Conservation (phyloP, 2,113 vertebrate species). For the Solea senegalensis region DNA sequence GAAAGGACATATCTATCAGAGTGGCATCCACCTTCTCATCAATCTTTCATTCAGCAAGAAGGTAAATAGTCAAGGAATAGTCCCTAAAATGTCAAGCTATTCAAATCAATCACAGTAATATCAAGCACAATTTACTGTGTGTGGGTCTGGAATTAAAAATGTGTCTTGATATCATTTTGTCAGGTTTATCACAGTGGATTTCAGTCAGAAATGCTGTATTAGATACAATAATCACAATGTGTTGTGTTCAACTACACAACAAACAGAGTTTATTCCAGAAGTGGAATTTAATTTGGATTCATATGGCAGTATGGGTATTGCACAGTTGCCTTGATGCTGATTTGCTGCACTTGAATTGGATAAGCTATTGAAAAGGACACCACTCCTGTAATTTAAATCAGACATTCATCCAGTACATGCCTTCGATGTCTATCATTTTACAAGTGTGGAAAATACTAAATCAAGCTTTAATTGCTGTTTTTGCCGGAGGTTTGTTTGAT, state of each 20-base stretch:
- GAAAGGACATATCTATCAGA: not conserved
- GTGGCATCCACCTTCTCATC: not conserved
- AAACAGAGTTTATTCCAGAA: conserved; percentile 1
- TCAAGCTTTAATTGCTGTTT: conserved; percentile 17
- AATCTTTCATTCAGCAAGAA: not conserved
- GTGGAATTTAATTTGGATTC: conserved; percentile 11
- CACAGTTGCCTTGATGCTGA: conserved; percentile 12
- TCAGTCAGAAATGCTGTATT: conserved; percentile 7
- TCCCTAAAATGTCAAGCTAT: too few species aligned
- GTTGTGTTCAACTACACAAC: conserved; percentile 1
- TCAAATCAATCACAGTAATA: not conserved
- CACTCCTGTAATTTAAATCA: conserved; percentile 11
- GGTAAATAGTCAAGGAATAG: too few species aligned
- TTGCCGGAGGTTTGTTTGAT: conserved; percentile 13
- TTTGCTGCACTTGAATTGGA: conserved; percentile 25
- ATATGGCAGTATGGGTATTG: conserved; percentile 11
- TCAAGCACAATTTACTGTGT: conserved; percentile 25
- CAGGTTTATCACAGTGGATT: not conserved
- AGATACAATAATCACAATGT: conserved; percentile 1
- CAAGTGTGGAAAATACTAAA: conserved; percentile 20
- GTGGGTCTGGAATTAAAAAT: conserved; percentile 17
- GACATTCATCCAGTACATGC: not conserved
- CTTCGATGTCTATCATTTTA: conserved; percentile 3
- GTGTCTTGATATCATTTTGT: conserved; percentile 4
- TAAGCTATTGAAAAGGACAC: conserved; percentile 15